Base-by-base conservation (phyloP, 2,888 invertebrate genomes). In the Tachina grossa region DNA sequence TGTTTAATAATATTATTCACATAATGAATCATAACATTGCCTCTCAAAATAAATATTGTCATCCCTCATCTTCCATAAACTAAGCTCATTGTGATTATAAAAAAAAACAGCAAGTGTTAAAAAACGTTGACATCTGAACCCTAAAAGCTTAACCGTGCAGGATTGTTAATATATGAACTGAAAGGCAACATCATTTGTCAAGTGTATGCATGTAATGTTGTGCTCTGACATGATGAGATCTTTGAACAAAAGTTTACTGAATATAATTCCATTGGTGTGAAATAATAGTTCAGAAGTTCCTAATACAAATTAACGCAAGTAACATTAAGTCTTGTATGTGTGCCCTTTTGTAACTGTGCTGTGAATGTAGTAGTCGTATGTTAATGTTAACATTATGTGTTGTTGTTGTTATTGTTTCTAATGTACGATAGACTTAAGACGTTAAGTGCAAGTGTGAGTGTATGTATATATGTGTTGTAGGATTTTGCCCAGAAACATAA, bases 281-380 rank as follows among this genome's bases (percentile, higher is more conserved):
- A 55, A 13, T 59, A n/a, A 22, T 47, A 11, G 39, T 57, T 39
- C 13, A 19, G 6, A 59, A 55, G 19, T 63, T 45, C 14, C 53
- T 10, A 69, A 57, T 22, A 49, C 49, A 49, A 72, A 72, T 79
- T 65, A 72, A 72, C 79, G 57, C 19, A n/a, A 79, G 63, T 71
- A 39, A 41, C 22, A 79, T 22, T 41, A 71, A 39, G 72, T 72
- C 57, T 71, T 63, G n/a, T 22, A 0, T 47, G 13, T 16, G 45
- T 47, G 13, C 72, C 39, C 22, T 61, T 61, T 0, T 8, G 10
- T 51, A 16, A 1, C 13, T 45, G 2, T 53, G 43, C 11, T n/a
- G 6, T 41, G 2, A 47, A 16, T 14, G 13, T 19, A 19, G 13
- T n/a, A 9, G 2, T 10, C 13, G 9, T 1, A 39, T 5, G 31